Base-by-base conservation (phyloP, 2,888 invertebrate genomes). In the Morpho helenor region DNA sequence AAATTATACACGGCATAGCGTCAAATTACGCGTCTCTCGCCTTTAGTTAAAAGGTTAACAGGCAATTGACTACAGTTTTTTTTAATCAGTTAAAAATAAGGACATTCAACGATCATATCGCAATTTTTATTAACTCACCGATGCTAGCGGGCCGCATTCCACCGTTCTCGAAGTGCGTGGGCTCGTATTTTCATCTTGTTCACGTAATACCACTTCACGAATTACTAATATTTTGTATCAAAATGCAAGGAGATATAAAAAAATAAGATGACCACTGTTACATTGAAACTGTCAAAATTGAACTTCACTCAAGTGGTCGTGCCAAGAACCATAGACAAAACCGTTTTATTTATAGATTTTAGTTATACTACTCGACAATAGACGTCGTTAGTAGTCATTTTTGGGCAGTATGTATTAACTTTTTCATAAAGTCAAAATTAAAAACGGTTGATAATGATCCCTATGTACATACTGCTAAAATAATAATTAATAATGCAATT, bases 1-100 rank as follows among this genome's bases (percentile, higher is more conserved):
- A 88, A 89, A 90, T 90, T 90, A 90, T 86, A 87, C 84, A 85
- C 82, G 79, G 79, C 81, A 80, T 76, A 88, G 89, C 87, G 88
- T 90, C 89, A 87, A 87, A 90, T 90, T 90, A 90, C 90, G 87
- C 85, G 81, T 81, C 82, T 88, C 85, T 84, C 84, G 88, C 87
- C 87, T 87, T 87, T 86, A 90, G 90, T 91, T 91, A 91, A 91
- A 91, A 91, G 91, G 91, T 91, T 91, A 91, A 91, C 89, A 90
- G 80, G 75, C 91, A 91, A 91, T 91, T 91, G 91, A 91, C 89
- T 87, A 88, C 84, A 80, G 86, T 85, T 87, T 87, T 87, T 84
- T 87, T 84, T 87, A 88, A 90, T 89, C 88, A 89, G 89, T 90
- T 90, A 89, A 88, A 89, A 87, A 89, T 89, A 88, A 82, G 85